Percentiles rank a stretch among this genome's conserved stretches.
Evolutionary conservation across 2,797 vertebrate genomes (phyloP).

Genomic region (Antrozous pallidus): DNA sequence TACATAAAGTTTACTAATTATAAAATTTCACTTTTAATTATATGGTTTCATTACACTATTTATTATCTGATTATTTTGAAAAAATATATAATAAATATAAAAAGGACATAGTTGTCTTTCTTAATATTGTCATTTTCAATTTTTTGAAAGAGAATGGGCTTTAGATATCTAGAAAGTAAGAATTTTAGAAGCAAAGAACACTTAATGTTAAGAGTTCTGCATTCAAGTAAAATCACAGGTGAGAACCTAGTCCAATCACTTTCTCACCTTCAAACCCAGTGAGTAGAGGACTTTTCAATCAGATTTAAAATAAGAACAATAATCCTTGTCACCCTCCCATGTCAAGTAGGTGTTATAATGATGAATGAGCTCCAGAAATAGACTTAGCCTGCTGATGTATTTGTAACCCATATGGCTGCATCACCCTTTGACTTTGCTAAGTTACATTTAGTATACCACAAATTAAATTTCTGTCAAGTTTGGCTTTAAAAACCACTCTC

Average conservation of each 20-base stretch:
- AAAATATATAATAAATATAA: not conserved
- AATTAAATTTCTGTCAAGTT: conserved; percentile 73
- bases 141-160: not conserved
- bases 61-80: not conserved
- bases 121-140: not conserved
- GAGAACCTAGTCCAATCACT: not conserved
- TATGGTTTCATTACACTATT: not conserved
- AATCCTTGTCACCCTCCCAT: conserved; percentile 53
- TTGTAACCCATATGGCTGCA: conserved; percentile 67
- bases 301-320: conserved; percentile 66
- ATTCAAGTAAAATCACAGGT: not conserved
- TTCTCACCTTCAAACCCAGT: conserved; percentile 31
- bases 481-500: conserved; percentile 44
- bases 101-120: not conserved
- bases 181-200: not conserved
- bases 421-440: conserved; percentile 71
- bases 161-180: not conserved
- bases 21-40: conserved; percentile 31
- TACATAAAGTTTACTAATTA: not conserved
- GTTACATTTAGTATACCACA: conserved; percentile 67
- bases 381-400: conserved; percentile 57
- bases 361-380: conserved; percentile 66
- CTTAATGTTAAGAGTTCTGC: not conserved
- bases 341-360: conserved; percentile 65
- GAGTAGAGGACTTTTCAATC: conserved; percentile 50